These are phyloP conservation scores for Dolichopus griseipennis DNA, from an alignment of 2,888 invertebrate genomes.

Conservation along the genomic window DNA sequence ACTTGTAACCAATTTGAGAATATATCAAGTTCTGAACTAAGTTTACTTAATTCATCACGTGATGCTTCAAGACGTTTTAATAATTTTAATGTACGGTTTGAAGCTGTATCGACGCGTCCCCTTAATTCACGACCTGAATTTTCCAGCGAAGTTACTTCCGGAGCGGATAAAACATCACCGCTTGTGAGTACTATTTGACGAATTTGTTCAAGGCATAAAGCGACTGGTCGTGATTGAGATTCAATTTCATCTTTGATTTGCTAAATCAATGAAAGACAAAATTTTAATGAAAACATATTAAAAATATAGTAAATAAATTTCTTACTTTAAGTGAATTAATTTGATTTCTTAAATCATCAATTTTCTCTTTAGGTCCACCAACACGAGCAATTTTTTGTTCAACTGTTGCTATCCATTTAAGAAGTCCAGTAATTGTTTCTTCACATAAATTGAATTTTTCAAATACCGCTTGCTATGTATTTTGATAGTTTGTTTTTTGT, in stretches of 20 bases:
- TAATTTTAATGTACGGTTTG: conserved; percentile 69
- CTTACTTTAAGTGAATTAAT: conserved; percentile 76
- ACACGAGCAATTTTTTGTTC: conserved; percentile 78
- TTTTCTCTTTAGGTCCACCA: conserved; percentile 76
- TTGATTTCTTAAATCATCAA: conserved; percentile 79
- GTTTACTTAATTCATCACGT: conserved; percentile 80
- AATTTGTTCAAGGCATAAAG: conserved; percentile 80
- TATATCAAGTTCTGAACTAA: conserved; percentile 68
- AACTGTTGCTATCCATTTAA: conserved; percentile 78
- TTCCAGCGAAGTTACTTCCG: conserved; percentile 80
- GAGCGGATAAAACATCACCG: conserved; percentile 83
- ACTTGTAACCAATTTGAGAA: conserved; percentile 80
- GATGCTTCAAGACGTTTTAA: conserved; percentile 67
- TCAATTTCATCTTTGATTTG: conserved; percentile 85
- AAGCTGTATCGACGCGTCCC: conserved; percentile 71
- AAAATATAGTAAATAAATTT: background rate
- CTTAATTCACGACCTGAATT: conserved; percentile 77
- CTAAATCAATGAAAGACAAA: conserved; percentile 40
- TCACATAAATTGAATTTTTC: conserved; percentile 89
- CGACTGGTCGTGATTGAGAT: conserved; percentile 72
- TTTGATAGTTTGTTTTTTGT: background rate
- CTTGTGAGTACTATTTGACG: conserved; percentile 83
- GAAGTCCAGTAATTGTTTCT: conserved; percentile 71
- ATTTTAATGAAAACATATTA: background rate
- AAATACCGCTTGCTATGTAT: conserved; percentile 80